These are phyloP conservation scores for Bombylius discolor DNA, from an alignment of 2,888 invertebrate genomes.

Conservation along the genomic window DNA sequence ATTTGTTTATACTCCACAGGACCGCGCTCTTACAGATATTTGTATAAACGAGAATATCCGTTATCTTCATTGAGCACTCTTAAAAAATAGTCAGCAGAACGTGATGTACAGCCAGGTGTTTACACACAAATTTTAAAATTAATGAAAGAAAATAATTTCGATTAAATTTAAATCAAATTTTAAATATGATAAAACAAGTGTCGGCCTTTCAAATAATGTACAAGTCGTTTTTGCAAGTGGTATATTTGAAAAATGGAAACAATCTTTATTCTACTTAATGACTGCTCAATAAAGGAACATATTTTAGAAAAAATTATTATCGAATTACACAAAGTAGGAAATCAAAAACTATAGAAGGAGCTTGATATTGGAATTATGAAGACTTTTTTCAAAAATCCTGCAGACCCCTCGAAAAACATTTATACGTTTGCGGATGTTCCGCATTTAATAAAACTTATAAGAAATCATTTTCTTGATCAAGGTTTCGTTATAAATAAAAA, in stretches of 20 bases:
- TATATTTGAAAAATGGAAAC: background rate
- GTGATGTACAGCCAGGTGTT: background rate
- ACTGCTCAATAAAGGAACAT: too few relatives aligned
- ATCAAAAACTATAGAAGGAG: background rate
- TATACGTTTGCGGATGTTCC: conserved; percentile 12
- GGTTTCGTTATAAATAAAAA: conserved; percentile 3
- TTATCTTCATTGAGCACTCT: background rate
- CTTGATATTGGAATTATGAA: background rate
- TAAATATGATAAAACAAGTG: background rate
- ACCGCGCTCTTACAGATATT: background rate
- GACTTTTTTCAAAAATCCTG: background rate
- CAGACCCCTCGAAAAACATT: background rate
- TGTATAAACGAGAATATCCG: background rate
- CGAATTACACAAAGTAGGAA: background rate
- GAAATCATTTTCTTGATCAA: conserved; percentile 8
- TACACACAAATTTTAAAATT: too few relatives aligned
- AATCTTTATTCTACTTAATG: background rate
- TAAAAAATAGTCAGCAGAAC: background rate
- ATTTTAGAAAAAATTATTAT: background rate
- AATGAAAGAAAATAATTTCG: background rate
- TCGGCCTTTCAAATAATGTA: background rate
- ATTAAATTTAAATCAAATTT: background rate
- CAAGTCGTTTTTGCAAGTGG: background rate
- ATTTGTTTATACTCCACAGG: background rate
- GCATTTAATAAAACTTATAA: conserved; percentile 10